Evolutionary conservation across 2,113 vertebrate species (phyloP).

Genomic region (Clarias magur): DNA sequence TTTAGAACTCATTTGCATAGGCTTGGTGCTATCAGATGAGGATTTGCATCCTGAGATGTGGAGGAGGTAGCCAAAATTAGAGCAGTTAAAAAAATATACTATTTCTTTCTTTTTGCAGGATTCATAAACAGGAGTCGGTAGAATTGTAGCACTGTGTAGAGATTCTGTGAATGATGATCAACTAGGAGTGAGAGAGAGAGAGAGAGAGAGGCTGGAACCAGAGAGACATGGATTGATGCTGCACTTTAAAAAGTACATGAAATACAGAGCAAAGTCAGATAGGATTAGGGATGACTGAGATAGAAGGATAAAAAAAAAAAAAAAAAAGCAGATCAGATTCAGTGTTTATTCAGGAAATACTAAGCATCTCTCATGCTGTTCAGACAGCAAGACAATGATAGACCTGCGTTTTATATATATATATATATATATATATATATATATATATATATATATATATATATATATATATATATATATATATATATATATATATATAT

Average conservation of each 20-base stretch:
- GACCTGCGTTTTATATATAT: not conserved
- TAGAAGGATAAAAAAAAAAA: not conserved
- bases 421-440: no score
- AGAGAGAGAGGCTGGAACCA: not conserved
- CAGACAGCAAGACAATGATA: not conserved
- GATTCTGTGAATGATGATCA: not conserved
- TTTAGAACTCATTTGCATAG: constrained; percentile 41
- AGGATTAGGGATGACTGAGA: not conserved
- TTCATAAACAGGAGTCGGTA: not conserved
- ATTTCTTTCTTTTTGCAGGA: not conserved
- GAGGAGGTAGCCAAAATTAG: constrained; percentile 47
- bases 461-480: no score
- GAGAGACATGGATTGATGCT: not conserved
- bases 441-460: no score
- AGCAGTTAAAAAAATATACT: constrained; percentile 10
- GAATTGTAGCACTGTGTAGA: not conserved
- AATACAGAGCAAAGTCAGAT: not conserved
- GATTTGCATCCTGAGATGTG: constrained; percentile 51
- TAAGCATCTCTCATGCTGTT: not conserved
- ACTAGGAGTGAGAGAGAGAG: not conserved
- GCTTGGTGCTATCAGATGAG: constrained; percentile 41
- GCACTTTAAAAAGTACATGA: not conserved
- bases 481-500: no score
- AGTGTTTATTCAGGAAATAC: not conserved
- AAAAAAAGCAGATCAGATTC: not conserved